Percentiles rank a stretch among this genome's conserved stretches.
Conservation (phyloP, 2,797 vertebrate genomes). For the Molossus molossus region DNA sequence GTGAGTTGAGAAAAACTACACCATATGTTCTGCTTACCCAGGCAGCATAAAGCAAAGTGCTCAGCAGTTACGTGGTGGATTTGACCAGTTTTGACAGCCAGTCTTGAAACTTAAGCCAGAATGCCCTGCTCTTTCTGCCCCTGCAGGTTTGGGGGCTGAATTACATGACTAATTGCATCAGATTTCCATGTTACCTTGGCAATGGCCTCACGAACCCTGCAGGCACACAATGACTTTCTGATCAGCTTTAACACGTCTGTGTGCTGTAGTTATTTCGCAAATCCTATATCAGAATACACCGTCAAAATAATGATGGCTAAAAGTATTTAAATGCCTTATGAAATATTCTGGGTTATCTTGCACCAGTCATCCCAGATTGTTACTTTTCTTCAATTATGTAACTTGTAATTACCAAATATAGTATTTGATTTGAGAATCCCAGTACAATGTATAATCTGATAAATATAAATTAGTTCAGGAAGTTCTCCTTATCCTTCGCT, state of each 20-base stretch:
- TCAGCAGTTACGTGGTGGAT: conserved; percentile 64
- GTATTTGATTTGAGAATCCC: conserved; percentile 43
- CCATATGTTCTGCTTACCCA: conserved; percentile 46
- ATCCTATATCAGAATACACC: neutral
- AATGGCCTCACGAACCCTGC: neutral
- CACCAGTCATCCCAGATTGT: neutral
- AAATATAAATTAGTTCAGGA: conserved; percentile 51
- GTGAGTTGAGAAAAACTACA: neutral
- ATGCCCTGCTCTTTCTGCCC: conserved; percentile 46
- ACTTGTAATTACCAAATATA: neutral
- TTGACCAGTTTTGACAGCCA: conserved; percentile 76
- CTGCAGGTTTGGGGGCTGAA: conserved; percentile 45
- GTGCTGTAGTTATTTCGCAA: conserved; percentile 4
- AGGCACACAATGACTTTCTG: conserved; percentile 11
- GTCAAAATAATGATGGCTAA: conserved; percentile 5
- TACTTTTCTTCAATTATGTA: neutral
- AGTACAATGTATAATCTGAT: neutral
- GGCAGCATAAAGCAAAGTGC: conserved; percentile 42
- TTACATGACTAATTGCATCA: conserved; percentile 65
- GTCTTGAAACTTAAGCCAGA: conserved; percentile 64
- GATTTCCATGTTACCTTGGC: conserved; percentile 58
- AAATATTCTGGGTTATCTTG: conserved; percentile 27
- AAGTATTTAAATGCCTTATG: neutral
- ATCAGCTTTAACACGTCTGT: neutral
- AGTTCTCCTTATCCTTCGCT: neutral